Percentiles rank a stretch among this genome's conserved stretches.
Conservation (phyloP, 2,888 invertebrate genomes). For the Tinea pellionella region DNA sequence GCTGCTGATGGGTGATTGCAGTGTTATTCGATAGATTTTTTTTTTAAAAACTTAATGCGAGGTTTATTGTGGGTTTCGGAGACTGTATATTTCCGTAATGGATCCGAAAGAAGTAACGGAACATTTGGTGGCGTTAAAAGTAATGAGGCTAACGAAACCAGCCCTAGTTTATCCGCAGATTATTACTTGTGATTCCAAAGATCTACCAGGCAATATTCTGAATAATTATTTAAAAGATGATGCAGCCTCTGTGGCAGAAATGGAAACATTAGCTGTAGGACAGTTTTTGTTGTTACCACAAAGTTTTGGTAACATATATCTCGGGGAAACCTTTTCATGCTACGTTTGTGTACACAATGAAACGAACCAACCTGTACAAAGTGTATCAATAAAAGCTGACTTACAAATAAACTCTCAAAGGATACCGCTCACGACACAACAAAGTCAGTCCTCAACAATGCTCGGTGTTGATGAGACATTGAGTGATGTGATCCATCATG, state of each 20-base stretch:
- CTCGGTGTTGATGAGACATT: conserved; percentile 85
- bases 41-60: no score
- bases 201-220: conserved; percentile 85
- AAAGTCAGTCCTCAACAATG: conserved; percentile 71
- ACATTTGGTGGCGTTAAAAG: conserved; percentile 76
- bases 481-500: conserved; percentile 96
- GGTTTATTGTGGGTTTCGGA: no score
- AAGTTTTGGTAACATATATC: conserved; percentile 97
- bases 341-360: conserved; percentile 98
- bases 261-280: conserved; percentile 86
- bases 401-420: conserved; percentile 93
- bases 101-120: conserved; percentile 71
- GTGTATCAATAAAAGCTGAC: conserved; percentile 91
- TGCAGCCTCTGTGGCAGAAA: conserved; percentile 83
- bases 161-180: conserved; percentile 85
- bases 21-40: no score
- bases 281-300: conserved; percentile 94
- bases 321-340: conserved; percentile 98
- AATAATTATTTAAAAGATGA: conserved; percentile 84
- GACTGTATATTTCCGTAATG: conserved; percentile 36
- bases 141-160: conserved; percentile 95
- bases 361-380: conserved; percentile 83
- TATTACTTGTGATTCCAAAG: conserved; percentile 86
- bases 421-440: conserved; percentile 82
- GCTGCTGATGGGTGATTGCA: no score